Percentiles rank a stretch among this genome's conserved stretches.
Evolutionary conservation across 2,888 invertebrate species (phyloP).

Genomic region (Tiliacea citrago): DNA sequence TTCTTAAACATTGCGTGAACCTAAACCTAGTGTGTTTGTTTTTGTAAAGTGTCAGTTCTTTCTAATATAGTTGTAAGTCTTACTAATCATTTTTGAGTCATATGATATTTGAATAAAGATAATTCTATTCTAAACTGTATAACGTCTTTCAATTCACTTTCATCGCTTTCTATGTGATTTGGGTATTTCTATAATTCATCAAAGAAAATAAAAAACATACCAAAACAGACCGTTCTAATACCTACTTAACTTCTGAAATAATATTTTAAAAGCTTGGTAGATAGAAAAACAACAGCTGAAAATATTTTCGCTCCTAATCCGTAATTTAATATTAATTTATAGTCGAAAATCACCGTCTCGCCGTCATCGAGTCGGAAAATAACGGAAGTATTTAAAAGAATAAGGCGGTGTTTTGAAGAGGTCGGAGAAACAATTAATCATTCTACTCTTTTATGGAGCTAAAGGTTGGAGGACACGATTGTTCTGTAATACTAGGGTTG

Average conservation of each 20-base stretch:
- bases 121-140: no score
- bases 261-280: conserved; percentile 52
- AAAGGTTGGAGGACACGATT: conserved; percentile 89
- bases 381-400: conserved; percentile 90
- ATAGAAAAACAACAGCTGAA: conserved; percentile 72
- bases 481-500: conserved; percentile 86
- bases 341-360: conserved; percentile 86
- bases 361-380: conserved; percentile 89
- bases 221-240: conserved; percentile 27
- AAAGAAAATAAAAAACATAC: neutral
- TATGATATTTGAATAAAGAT: no score
- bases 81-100: no score
- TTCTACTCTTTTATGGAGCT: conserved; percentile 85
- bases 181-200: neutral
- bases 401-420: conserved; percentile 90
- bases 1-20: neutral
- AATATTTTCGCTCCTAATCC: conserved; percentile 80
- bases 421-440: conserved; percentile 90
- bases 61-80: no score
- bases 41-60: no score
- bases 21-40: no score
- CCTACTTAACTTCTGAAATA: conserved; percentile 7
- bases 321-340: conserved; percentile 89
- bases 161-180: neutral
- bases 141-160: neutral